Evolutionary conservation across 1,140 invertebrate species (phyloP), one percentile per base, ranked within the genome.

Genomic region (Leptinotarsa defecta): DNA sequence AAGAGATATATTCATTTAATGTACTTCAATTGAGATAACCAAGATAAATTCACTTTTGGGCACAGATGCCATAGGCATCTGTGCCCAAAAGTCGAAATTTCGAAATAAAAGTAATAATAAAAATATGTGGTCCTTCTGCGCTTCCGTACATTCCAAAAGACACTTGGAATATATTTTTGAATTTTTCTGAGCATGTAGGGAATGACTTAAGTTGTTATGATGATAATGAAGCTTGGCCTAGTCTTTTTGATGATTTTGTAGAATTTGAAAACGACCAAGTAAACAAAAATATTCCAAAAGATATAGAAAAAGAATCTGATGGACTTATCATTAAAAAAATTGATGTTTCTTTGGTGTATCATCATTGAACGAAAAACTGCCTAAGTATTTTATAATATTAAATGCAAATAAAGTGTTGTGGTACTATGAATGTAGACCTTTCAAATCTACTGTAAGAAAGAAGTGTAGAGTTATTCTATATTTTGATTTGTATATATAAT

Each of bases 131-230:
- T n/a, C n/a, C n/a, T n/a, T n/a, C n/a, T n/a, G n/a, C n/a, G n/a
- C n/a, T n/a, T n/a, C n/a, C n/a, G n/a, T n/a, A n/a, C 68, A 96
- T 98, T 83, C 95, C 96, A 68, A 92, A 95, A 82, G 97, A 98
- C 86, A 98, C 96, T 63, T 98, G 97, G 97, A 95, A 97, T 85
- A 98, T 98, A 96, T 98, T 97, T 89, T 89, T 98, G 77, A 98
- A 97, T 86, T 98, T 98, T 87, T 91, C 92, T 79, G 96, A 98
- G 87, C 92, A 94, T 83, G 92, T 97, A 48, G 94, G 93, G 19
- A 92, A 95, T 87, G 95, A 98, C 90, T 91, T 98, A 81, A 94
- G 93, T 83, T 92, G 91, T 79, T 98, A 98, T 83, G 96, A 98
- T 87, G 96, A 98, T 84, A 94, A 95, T 71, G 96, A 98, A 87